Evolutionary conservation across 2,113 vertebrate genomes (phyloP), one percentile per base, ranked within the genome.

Genomic region (Atrichornis clamosus): DNA sequence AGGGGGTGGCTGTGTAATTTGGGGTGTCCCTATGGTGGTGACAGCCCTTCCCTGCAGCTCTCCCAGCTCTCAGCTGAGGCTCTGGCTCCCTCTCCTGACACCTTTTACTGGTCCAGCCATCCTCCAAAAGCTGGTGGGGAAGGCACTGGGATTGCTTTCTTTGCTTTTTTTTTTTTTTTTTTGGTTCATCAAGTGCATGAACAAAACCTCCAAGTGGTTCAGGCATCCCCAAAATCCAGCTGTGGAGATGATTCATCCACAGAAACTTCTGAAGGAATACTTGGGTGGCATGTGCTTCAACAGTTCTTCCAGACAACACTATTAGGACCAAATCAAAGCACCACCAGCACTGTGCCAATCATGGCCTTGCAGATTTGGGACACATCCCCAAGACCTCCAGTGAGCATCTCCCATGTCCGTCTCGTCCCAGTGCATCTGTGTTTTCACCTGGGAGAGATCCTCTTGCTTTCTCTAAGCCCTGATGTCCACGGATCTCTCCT

Each of bases 1-100:
- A 26, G 16, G 23, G 7, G 62, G 19, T 13, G 35, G 15, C 2
- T n/a, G 35, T 32, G 15, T 6, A 14, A 18, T 30, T 37, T 26
- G 15, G 49, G 26, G 8, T 52, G 42, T 27, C 13, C 33, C 68
- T 10, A 1, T 18, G 5, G 30, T 0, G 0, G 7, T 11, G 52
- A 83, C 59, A 55, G 23, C 15, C 4, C 7, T 28, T 52, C 55
- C 32, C 2, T 4, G 84, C 32, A 50, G 30, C 49, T 64, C 33
- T 28, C 3, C 0, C 23, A 58, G 59, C 63, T 70, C 89, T 92
- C 78, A 69, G 63, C 47, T 81, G 87, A 90, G 58, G 24, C 90
- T 96, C 75, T 95, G 95, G 96, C 91, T 96, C 96, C 96, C 93
- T 81, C 96, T 96, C 67, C 95, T 93, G 96, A 63, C 96, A 49